Evolutionary conservation across 2,113 vertebrate species (phyloP).

Genomic region (Steatornis caripensis): DNA sequence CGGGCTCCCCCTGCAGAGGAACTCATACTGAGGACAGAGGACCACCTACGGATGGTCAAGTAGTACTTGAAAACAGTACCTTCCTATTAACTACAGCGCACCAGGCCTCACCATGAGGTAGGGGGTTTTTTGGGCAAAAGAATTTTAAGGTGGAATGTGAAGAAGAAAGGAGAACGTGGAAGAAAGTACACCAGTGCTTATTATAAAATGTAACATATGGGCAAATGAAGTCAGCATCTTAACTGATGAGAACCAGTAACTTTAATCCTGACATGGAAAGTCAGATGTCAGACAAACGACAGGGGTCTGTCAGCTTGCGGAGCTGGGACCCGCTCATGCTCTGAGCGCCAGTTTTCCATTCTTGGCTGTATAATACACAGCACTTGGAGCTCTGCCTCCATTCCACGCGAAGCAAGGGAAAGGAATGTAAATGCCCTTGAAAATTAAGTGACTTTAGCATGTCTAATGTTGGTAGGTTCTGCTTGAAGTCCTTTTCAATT

Average conservation of each 20-base stretch:
- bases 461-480: background rate
- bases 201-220: background rate
- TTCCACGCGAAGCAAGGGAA: background rate
- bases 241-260: background rate
- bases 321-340: background rate
- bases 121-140: background rate
- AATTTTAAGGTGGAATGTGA: background rate
- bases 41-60: rapidly evolving
- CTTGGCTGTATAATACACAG: background rate
- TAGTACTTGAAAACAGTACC: background rate
- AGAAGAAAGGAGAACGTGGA: background rate
- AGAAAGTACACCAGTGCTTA: background rate
- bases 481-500: background rate
- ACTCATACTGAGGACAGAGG: background rate
- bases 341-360: background rate
- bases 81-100: background rate
- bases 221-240: background rate
- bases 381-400: background rate
- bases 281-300: background rate
- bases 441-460: background rate
- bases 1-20: background rate
- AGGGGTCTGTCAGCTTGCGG: background rate
- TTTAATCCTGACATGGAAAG: background rate
- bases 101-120: background rate
- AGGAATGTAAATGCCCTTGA: background rate